These are phyloP conservation scores for Cairina moschata DNA, from an alignment of 2,113 vertebrate species.

Conservation along the genomic window DNA sequence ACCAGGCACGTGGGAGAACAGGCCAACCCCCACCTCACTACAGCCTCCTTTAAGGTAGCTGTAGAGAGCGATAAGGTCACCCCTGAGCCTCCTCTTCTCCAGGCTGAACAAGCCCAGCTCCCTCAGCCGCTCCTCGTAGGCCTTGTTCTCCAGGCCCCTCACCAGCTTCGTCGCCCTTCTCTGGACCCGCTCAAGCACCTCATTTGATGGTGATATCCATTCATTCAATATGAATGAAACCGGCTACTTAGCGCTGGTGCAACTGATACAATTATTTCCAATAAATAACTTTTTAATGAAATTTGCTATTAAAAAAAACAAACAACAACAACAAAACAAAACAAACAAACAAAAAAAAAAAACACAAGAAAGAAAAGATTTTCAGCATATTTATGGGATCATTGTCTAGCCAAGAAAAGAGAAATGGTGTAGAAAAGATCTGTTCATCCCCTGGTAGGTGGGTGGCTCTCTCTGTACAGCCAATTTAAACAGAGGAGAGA, in stretches of 20 bases:
- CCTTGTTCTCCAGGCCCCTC: too few species aligned
- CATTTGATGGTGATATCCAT: too few species aligned
- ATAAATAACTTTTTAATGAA: background rate
- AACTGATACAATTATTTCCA: background rate
- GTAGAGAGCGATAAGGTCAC: too few species aligned
- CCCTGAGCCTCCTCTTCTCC: too few species aligned
- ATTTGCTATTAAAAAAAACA: background rate
- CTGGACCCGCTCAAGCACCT: too few species aligned
- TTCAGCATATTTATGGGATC: background rate
- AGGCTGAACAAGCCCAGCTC: too few species aligned
- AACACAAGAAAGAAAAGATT: background rate
- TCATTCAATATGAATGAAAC: background rate
- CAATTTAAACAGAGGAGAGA: background rate
- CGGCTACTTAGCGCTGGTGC: background rate
- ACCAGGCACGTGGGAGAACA: too few species aligned
- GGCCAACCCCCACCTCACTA: too few species aligned
- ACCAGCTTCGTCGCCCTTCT: too few species aligned
- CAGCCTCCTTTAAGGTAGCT: too few species aligned
- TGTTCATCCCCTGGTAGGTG: background rate
- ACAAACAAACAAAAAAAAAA: background rate
- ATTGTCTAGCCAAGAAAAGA: background rate
- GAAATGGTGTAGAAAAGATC: background rate
- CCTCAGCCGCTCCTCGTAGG: too few species aligned
- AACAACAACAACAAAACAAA: too few species aligned
- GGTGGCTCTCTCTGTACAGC: accelerated